These are phyloP conservation scores for Ptychadena robeensis DNA, from an alignment of 2,797 vertebrate species.

Conservation along the genomic window DNA sequence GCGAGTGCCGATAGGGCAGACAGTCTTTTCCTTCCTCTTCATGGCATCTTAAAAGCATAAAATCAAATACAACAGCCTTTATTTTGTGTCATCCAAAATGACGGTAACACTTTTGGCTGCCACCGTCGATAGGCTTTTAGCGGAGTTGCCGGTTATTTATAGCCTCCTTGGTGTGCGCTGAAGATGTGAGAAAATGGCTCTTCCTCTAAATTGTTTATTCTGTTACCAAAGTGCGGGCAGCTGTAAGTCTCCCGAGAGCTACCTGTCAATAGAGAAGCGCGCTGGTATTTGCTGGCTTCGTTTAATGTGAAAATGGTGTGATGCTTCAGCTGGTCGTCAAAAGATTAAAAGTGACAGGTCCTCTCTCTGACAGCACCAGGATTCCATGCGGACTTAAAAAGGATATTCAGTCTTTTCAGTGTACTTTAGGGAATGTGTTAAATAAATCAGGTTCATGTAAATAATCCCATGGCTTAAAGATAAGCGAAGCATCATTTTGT, in stretches of 20 bases:
- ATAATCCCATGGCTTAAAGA: no score
- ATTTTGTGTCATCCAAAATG: not conserved
- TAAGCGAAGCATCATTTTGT: no score
- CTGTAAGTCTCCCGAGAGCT: not conserved
- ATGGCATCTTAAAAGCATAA: not conserved
- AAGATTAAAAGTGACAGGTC: not conserved
- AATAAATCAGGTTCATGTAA: not conserved
- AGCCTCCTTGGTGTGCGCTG: not conserved
- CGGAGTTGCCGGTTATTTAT: not conserved
- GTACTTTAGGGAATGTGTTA: not conserved
- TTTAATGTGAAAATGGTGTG: slow-evolving; percentile 6
- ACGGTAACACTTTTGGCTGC: not conserved
- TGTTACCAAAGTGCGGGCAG: not conserved
- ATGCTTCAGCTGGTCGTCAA: not conserved
- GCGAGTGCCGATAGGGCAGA: slow-evolving; percentile 11
- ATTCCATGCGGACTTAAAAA: not conserved
- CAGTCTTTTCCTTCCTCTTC: not conserved
- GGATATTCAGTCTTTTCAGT: not conserved
- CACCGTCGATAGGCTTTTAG: not conserved
- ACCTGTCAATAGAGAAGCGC: not conserved
- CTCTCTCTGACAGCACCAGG: not conserved
- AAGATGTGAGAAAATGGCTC: slow-evolving; percentile 10
- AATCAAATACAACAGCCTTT: not conserved
- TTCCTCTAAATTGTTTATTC: not conserved
- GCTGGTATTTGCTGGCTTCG: not conserved